A percentile compares a stretch with the other conserved stretches of the same genome.
phyloP scores from a whole-genome alignment of 2,113 vertebrate genomes.

The Chamaetylas fuelleborni region DNA sequence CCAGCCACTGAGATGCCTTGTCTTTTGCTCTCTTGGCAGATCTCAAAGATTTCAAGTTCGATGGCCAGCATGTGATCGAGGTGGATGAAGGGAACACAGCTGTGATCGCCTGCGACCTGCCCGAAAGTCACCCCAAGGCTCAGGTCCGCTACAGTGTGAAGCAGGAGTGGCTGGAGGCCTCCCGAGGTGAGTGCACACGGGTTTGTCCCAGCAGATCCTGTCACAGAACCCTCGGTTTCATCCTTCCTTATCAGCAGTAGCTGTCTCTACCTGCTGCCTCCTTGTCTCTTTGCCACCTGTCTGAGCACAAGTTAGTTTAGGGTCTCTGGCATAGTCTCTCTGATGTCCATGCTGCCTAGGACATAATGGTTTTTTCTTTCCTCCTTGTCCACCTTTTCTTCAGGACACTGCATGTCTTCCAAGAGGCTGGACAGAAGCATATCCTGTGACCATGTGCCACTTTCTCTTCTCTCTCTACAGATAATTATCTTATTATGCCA shows the following conservation, averaged over 20 bases:
- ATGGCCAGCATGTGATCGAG: slow-evolving; percentile 92
- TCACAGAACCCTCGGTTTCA: neutral
- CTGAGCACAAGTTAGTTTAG: neutral
- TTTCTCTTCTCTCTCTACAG: slow-evolving; percentile 65
- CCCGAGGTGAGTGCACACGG: slow-evolving; percentile 80
- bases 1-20: neutral
- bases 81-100: slow-evolving; percentile 97
- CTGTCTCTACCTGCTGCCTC: neutral
- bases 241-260: neutral
- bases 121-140: slow-evolving; percentile 95
- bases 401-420: neutral
- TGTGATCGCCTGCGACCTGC: slow-evolving; percentile 93
- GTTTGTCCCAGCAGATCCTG: accelerated
- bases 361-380: neutral
- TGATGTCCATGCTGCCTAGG: neutral
- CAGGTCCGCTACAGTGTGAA: slow-evolving; percentile 98
- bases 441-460: neutral
- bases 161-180: slow-evolving; percentile 95
- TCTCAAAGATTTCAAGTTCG: slow-evolving; percentile 92
- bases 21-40: slow-evolving; percentile 68
- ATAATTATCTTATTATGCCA: slow-evolving; percentile 98
- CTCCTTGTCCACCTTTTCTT: neutral
- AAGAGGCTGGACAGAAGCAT: neutral
- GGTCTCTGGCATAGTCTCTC: neutral
- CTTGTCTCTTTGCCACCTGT: neutral